Evolutionary conservation across 2,888 invertebrate genomes (phyloP).

Genomic region (Aspidiotus destructor): DNA sequence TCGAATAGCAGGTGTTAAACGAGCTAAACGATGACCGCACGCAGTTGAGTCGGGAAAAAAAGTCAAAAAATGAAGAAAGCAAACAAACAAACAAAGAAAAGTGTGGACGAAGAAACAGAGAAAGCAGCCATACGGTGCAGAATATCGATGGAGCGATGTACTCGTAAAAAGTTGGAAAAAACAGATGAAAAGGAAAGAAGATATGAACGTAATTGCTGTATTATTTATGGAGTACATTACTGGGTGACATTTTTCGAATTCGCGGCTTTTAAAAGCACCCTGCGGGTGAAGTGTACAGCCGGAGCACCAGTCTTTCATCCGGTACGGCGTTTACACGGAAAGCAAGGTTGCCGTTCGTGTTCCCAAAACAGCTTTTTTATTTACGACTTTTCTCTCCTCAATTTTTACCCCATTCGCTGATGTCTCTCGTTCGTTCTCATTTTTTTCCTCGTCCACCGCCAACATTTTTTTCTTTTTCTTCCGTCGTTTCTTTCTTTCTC

Average conservation of each 20-base stretch:
- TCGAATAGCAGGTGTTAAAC: no score
- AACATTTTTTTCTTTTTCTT: not conserved
- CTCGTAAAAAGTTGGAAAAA: not conserved
- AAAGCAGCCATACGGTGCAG: not conserved
- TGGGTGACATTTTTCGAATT: constrained; percentile 17
- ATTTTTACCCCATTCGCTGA: constrained; percentile 3
- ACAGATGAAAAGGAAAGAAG: constrained; percentile 8
- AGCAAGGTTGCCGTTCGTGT: not conserved
- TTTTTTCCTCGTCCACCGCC: constrained; percentile 1
- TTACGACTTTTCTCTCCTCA: constrained; percentile 13
- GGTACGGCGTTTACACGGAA: not conserved
- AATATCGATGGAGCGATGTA: not conserved
- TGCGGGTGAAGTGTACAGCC: constrained; percentile 2
- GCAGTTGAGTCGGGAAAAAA: not conserved
- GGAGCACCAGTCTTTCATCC: not conserved
- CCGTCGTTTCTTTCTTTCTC: not conserved
- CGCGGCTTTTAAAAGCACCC: constrained; percentile 17
- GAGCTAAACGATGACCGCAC: no score
- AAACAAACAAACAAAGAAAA: not conserved
- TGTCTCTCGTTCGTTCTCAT: not conserved
- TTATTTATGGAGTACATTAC: constrained; percentile 18
- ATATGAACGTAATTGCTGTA: constrained; percentile 17
- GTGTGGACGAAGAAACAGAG: not conserved
- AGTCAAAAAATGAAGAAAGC: not conserved
- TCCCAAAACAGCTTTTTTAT: constrained; percentile 8